phyloP scores from a whole-genome alignment of 2,888 invertebrate species.

The Gymnocheta viridis region DNA sequence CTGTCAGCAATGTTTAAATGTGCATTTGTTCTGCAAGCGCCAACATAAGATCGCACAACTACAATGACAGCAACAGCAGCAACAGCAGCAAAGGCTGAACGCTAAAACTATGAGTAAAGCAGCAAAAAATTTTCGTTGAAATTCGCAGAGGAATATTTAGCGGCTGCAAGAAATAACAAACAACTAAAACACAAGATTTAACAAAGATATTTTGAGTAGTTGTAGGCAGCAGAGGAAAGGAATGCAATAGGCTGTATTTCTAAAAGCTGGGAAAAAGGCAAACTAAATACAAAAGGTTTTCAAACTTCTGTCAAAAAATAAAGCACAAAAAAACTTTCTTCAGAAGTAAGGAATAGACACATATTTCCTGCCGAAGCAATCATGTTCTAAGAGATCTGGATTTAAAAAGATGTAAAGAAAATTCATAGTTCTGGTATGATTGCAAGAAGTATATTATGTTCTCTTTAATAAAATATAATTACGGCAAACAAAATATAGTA shows the following conservation, averaged over 20 bases:
- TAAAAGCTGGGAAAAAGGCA: neutral
- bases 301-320: neutral
- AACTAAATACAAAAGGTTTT: neutral
- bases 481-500: too few relatives aligned
- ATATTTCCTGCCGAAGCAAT: too few relatives aligned
- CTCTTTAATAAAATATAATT: too few relatives aligned
- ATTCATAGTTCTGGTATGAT: too few relatives aligned
- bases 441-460: too few relatives aligned
- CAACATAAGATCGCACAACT: constrained; percentile 46
- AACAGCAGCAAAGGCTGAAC: neutral
- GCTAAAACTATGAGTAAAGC: constrained; percentile 16
- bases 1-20: constrained; percentile 65
- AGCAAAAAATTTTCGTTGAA: constrained; percentile 4
- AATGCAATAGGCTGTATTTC: neutral
- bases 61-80: constrained; percentile 6
- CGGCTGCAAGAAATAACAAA: neutral
- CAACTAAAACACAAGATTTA: constrained; percentile 30
- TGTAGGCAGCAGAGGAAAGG: neutral
- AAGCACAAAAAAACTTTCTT: too few relatives aligned
- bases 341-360: too few relatives aligned
- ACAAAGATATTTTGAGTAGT: constrained; percentile 16
- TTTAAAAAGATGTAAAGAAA: too few relatives aligned
- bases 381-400: too few relatives aligned
- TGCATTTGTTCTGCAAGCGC: constrained; percentile 66
- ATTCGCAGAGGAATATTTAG: neutral